phyloP scores from a whole-genome alignment of 2,797 vertebrate species.

The Pristis pectinata region DNA sequence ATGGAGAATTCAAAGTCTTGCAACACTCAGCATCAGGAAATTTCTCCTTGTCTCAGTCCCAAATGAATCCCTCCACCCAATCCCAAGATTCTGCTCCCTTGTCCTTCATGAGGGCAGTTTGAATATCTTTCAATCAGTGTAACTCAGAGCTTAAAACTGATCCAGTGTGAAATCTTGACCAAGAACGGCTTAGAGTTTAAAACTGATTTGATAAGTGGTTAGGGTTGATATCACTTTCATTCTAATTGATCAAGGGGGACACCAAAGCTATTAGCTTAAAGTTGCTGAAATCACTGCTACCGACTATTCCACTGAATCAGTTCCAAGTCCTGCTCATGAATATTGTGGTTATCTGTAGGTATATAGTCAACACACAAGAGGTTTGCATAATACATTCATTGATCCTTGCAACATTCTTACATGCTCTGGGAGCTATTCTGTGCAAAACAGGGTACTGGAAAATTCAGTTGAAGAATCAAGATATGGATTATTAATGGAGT shows the following conservation, averaged over 20 bases:
- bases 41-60: no score
- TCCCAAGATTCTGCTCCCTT: no score
- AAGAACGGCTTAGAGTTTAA: neutral
- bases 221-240: neutral
- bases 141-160: neutral
- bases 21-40: no score
- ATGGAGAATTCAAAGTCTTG: no score
- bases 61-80: no score
- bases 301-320: neutral
- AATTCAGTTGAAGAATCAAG: neutral
- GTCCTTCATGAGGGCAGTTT: neutral
- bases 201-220: neutral
- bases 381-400: neutral
- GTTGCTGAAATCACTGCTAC: neutral
- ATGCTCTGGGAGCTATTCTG: neutral
- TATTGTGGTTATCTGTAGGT: neutral
- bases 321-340: neutral
- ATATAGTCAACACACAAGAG: neutral
- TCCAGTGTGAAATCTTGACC: neutral
- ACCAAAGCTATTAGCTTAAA: neutral
- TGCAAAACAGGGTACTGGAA: neutral
- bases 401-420: neutral
- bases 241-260: neutral
- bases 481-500: neutral
- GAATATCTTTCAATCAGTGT: neutral